Evolutionary conservation across 2,797 vertebrate genomes (phyloP), one percentile per base, ranked within the genome.

Genomic region (Mastacembelus armatus): DNA sequence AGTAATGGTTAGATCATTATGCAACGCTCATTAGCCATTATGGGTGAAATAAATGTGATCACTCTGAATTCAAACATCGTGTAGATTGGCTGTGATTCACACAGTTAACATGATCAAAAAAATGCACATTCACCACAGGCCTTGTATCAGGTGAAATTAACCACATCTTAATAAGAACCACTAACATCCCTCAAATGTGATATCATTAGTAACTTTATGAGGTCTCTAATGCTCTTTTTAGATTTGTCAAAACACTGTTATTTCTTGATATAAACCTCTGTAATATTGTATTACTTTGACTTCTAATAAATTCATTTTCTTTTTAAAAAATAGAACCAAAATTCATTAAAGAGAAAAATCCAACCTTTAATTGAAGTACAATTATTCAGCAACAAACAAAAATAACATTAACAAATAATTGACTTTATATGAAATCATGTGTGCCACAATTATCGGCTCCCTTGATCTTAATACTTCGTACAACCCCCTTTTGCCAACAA

Each of bases 11-110:
- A 77, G 19, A 33, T 75, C 56, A 54, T 67, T 8, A 27, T 36
- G 40, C 1, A 40, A 65, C 3, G 15, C 78, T 80, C 52, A 61
- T 78, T 60, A 60, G 42, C 69, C 86, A 81, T 89, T 88, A 79
- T 81, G 47, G 52, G 84, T 85, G 47, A 79, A 78, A 79, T 83
- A 86, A 84, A 84, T 77, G 75, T 80, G 78, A 89, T 85, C 78
- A 80, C 70, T 55, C 51, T 27, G 11, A 55, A 71, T 32, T 22
- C 16, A 27, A 43, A 40, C 22, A 33, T 11, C 48, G n/a, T n/a
- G n/a, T 8, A 27, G 1, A 24, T 66, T 51, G n/a, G 32, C 52
- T 7, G n/a, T 48, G 43, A 45, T 54, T 32, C 51, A 9, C n/a
- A n/a, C n/a, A n/a, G n/a, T 0, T 1, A 10, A 19, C 4, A 54